Base-by-base conservation (phyloP, 2,888 invertebrate genomes). In the Aricia artaxerxes region DNA sequence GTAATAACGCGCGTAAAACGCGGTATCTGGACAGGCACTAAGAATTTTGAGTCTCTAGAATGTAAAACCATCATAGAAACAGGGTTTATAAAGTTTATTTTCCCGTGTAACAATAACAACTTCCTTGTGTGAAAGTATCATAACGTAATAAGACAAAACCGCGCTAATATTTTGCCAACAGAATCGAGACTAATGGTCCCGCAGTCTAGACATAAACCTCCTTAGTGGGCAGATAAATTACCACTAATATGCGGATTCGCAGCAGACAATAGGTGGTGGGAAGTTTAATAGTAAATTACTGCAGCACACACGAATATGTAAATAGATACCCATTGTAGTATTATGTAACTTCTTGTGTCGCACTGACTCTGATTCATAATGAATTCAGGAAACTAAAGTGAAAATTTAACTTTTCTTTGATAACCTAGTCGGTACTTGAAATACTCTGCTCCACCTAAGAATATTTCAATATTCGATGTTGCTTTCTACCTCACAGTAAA, bases 161-260 rank as follows among this genome's bases (percentile, higher is more conserved):
- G 24, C 11, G 73, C 4, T 73, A 75, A 49, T 75, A 75, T 75
- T 49, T 53, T 57, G 57, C 53, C 76, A 76, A 76, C 76, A 76
- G 76, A 57, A 57, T 76, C 35, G 76, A 76, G 76, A 76, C 76
- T 76, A 76, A 76, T 57, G 53, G 13, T 53, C 16, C 31, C 49
- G 11, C 24, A 76, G 76, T 76, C 76, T 76, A 76, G 76, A 76
- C 76, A 57, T 53, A 76, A 76, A 76, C 76, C 76, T 76, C 76
- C 76, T 53, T 76, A 49, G 76, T 76, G 76, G 76, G 76, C 53
- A 76, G 31, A 76, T 76, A 76, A 76, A 57, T 57, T 73, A 24
- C 53, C 44, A 5, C 16, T 53, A 76, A 53, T 35, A 57, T 31
- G 76, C 76, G 76, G 76, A 76, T 76, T 53, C 57, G 76, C 35